Evolutionary conservation across 2,797 vertebrate genomes (phyloP).

Genomic region (Diglossa cyanea): DNA sequence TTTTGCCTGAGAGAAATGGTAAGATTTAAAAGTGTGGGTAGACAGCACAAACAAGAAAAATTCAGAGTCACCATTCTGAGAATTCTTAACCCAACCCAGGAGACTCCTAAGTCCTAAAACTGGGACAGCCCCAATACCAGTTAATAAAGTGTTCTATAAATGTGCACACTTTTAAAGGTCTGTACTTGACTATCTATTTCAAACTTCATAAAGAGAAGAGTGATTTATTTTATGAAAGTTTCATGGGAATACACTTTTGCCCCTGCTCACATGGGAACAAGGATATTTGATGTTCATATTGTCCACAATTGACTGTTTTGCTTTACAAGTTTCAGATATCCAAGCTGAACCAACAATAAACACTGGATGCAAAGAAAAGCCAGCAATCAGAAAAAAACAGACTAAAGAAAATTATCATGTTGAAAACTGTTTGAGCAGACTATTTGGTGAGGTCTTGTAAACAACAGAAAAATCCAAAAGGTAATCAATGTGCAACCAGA

Average conservation of each 20-base stretch:
- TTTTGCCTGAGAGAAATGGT: background rate
- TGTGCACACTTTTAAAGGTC: background rate
- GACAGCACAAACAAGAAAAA: background rate
- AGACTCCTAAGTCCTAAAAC: background rate
- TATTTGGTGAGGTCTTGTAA: background rate
- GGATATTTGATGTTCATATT: background rate
- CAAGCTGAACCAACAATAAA: background rate
- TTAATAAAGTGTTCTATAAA: background rate
- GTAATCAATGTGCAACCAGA: background rate
- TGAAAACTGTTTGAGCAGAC: background rate
- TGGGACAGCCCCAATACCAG: background rate
- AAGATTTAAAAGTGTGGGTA: background rate
- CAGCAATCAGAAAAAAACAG: background rate
- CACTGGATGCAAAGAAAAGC: background rate
- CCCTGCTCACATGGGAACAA: background rate
- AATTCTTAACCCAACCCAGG: background rate
- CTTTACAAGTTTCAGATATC: background rate
- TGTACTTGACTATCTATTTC: background rate
- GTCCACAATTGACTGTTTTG: background rate
- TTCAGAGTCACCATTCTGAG: background rate
- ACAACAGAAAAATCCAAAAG: background rate
- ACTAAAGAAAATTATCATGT: background rate
- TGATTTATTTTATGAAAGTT: background rate
- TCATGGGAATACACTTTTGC: background rate
- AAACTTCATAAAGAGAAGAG: background rate